Evolutionary conservation across 2,113 vertebrate species (phyloP).

Genomic region (Suncus etruscus): DNA sequence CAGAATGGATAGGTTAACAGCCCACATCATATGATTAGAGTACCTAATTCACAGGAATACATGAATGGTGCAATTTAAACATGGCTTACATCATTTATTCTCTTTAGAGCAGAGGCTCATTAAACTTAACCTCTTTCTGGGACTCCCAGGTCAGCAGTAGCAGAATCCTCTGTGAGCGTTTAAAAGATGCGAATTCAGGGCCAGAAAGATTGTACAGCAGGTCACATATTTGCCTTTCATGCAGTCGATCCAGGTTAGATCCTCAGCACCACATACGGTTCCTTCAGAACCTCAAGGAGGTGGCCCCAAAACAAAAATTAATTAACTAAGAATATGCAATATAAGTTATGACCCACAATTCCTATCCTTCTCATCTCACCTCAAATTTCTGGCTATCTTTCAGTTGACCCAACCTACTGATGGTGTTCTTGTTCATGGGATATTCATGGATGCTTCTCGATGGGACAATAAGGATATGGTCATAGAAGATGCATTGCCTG

Average conservation of each 20-base stretch:
- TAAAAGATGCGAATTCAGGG: neutral
- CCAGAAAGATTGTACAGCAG: too few species aligned
- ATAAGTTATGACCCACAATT: too few species aligned
- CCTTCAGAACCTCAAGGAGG: too few species aligned
- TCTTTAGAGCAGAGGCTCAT: neutral
- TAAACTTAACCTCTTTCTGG: too few species aligned
- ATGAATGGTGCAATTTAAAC: neutral
- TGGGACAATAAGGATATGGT: conserved; percentile 89
- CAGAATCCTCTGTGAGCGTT: neutral
- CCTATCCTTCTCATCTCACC: neutral
- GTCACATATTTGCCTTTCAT: too few species aligned
- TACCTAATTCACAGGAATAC: neutral
- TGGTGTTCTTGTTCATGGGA: conserved; percentile 89
- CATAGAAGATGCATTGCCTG: conserved; percentile 87
- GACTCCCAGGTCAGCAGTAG: neutral
- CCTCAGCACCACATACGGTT: too few species aligned
- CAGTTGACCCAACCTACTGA: conserved; percentile 88
- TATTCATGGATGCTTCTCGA: conserved; percentile 90
- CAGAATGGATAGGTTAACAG: neutral
- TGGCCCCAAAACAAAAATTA: neutral
- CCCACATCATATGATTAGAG: neutral
- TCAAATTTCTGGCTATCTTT: neutral
- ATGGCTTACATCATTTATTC: neutral
- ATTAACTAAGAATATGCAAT: neutral
- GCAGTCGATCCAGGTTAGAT: too few species aligned